These are phyloP conservation scores for Drosophila tani DNA, from an alignment of 1,140 invertebrate species.

Conservation along the genomic window DNA sequence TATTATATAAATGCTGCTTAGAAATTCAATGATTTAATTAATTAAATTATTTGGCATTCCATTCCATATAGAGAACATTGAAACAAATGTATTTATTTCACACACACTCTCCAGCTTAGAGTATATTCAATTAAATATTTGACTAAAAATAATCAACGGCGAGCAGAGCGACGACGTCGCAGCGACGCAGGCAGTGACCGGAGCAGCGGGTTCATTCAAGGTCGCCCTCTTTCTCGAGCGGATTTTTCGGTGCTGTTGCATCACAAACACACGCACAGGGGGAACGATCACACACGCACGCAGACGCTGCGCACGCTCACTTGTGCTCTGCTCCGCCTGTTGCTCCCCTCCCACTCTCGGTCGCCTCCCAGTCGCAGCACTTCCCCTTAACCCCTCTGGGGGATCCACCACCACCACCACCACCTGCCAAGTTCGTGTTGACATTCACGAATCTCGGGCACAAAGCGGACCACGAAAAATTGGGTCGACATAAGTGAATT, in stretches of 20 bases:
- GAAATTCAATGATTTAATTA: background rate
- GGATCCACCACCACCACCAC: slow-evolving; percentile 16
- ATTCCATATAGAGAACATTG: slow-evolving; percentile 6
- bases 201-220: slow-evolving; percentile 68
- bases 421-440: slow-evolving; percentile 62
- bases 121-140: slow-evolving; percentile 31
- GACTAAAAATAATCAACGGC: slow-evolving; percentile 65
- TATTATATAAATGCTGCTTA: background rate
- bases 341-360: slow-evolving; percentile 12
- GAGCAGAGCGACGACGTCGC: slow-evolving; percentile 43
- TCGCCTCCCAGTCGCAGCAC: slow-evolving; percentile 42
- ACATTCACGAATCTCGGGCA: slow-evolving; percentile 72
- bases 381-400: slow-evolving; percentile 2
- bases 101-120: slow-evolving; percentile 17
- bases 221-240: slow-evolving; percentile 69
- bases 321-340: slow-evolving; percentile 9
- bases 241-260: slow-evolving; percentile 58
- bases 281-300: slow-evolving; percentile 4
- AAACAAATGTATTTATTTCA: background rate
- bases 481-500: slow-evolving; percentile 76
- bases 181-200: slow-evolving; percentile 29
- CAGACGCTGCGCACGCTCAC: slow-evolving; percentile 51
- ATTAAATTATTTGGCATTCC: background rate
- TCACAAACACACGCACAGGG: slow-evolving; percentile 38
- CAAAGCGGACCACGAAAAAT: slow-evolving; percentile 68